Conservation (phyloP, 2,888 invertebrate genomes). For the Lasioglossum villosulum region DNA sequence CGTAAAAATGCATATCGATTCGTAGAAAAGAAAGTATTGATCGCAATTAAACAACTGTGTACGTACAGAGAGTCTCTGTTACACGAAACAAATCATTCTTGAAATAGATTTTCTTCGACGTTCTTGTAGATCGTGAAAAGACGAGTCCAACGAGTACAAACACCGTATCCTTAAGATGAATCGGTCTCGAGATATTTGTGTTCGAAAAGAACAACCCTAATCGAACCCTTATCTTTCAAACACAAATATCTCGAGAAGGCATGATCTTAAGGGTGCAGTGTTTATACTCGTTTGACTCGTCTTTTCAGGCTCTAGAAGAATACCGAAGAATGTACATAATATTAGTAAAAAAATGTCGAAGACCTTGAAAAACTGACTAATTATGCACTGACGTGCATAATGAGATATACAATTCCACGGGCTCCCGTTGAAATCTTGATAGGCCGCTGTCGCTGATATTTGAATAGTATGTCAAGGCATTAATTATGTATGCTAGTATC, state of each 20-base stretch:
- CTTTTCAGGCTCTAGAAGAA: background rate
- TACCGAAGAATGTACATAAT: background rate
- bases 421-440: slow-evolving; percentile 3
- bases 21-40: background rate
- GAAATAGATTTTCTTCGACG: background rate
- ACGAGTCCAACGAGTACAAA: background rate
- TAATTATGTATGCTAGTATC: slow-evolving; percentile 34
- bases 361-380: background rate
- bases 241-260: background rate
- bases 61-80: background rate
- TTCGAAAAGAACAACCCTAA: no score
- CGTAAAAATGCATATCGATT: background rate
- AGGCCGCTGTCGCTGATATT: background rate
- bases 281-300: background rate
- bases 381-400: background rate
- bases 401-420: background rate
- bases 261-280: background rate
- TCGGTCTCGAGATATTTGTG: background rate
- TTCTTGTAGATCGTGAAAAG: background rate
- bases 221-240: no score
- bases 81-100: background rate
- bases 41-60: background rate
- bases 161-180: background rate
- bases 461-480: slow-evolving; percentile 44
- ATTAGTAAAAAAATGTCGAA: background rate